Evolutionary conservation across 2,888 invertebrate species (phyloP).

Genomic region (Epiblema foenella): DNA sequence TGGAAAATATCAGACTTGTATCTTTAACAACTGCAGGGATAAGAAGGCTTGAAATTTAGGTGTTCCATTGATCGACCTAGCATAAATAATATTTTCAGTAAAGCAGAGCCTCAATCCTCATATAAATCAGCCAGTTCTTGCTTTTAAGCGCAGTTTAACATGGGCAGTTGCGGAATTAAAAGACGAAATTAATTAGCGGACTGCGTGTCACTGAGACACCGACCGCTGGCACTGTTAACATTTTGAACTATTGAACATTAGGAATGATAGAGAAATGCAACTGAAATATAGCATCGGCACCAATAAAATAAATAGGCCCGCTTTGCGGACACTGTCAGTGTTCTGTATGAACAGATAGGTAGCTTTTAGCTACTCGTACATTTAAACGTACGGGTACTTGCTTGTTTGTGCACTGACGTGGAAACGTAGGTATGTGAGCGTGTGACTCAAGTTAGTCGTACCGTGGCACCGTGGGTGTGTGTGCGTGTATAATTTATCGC

Average conservation of each 20-base stretch:
- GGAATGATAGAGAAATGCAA: slow-evolving; percentile 14
- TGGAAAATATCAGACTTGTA: too few species aligned
- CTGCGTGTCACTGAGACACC: too few species aligned
- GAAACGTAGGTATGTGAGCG: slow-evolving; percentile 51
- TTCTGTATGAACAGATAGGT: slow-evolving; percentile 39
- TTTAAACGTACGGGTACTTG: slow-evolving; percentile 25
- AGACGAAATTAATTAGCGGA: too few species aligned
- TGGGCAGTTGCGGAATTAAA: too few species aligned
- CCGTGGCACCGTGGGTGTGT: slow-evolving; percentile 46
- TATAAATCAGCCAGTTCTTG: too few species aligned
- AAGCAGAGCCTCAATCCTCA: too few species aligned
- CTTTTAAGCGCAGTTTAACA: too few species aligned
- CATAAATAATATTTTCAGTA: too few species aligned
- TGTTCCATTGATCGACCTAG: too few species aligned
- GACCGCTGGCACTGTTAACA: neutral
- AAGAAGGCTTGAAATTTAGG: too few species aligned
- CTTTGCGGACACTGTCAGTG: slow-evolving; percentile 33
- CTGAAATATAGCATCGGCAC: slow-evolving; percentile 60
- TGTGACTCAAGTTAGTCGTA: slow-evolving; percentile 51
- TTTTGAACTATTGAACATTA: neutral
- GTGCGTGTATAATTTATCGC: slow-evolving; percentile 72
- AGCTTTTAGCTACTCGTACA: too few species aligned
- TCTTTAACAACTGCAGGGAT: too few species aligned
- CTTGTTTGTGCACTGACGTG: slow-evolving; percentile 55
- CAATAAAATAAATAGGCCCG: slow-evolving; percentile 62